These are phyloP conservation scores for Tuta absoluta DNA, from an alignment of 2,888 invertebrate genomes.

Conservation along the genomic window DNA sequence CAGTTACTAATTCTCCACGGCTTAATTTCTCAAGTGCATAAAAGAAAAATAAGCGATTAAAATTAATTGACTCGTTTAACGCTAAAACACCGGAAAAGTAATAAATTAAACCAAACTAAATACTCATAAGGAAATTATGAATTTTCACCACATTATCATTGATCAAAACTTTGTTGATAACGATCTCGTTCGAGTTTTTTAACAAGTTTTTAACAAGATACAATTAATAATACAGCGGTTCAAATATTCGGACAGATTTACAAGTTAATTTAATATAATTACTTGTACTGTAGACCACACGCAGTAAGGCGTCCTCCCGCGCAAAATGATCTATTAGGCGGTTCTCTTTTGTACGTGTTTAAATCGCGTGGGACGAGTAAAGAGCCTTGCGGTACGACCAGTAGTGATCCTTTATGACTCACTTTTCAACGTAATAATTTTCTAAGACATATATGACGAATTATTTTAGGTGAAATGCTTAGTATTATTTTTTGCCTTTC, in stretches of 20 bases:
- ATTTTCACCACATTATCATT: background rate
- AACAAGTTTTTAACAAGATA: background rate
- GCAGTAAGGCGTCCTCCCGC: constrained; percentile 45
- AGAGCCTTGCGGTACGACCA: constrained; percentile 41
- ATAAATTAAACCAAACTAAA: background rate
- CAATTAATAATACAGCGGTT: constrained; percentile 24
- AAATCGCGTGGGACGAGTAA: constrained; percentile 43
- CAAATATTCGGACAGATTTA: constrained; percentile 29
- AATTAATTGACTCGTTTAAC: background rate
- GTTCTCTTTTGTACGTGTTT: constrained; percentile 32
- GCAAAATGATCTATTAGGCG: constrained; percentile 41
- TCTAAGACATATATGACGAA: background rate
- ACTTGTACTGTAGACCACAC: constrained; percentile 42
- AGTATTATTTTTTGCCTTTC: too few species aligned
- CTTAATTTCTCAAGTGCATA: background rate
- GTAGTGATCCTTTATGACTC: constrained; percentile 44
- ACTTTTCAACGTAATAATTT: constrained; percentile 22
- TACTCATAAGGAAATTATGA: background rate
- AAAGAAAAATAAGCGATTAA: background rate
- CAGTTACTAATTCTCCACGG: too few species aligned
- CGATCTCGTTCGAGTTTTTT: constrained; percentile 9
- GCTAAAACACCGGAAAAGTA: background rate
- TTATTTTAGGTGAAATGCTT: too few species aligned
- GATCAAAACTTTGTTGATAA: constrained; percentile 18
- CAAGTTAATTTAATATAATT: constrained; percentile 35